Conservation (phyloP, 2,113 vertebrate genomes). For the Promerops cafer region DNA sequence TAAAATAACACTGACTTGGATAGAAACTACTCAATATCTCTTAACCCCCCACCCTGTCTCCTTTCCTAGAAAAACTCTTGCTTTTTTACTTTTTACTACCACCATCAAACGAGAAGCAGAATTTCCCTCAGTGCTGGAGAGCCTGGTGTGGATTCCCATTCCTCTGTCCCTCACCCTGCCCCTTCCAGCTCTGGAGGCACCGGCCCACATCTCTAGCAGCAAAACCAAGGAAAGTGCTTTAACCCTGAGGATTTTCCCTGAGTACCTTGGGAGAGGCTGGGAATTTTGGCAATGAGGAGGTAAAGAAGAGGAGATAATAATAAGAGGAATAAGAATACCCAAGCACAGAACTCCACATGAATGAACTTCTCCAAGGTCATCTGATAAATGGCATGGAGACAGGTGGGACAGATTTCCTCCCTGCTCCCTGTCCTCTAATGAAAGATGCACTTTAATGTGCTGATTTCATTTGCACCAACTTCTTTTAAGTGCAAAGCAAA, state of each 20-base stretch:
- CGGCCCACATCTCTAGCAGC: not conserved
- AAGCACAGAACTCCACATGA: not conserved
- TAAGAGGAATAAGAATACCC: not conserved
- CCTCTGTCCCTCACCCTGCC: not conserved
- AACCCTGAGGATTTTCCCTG: not conserved
- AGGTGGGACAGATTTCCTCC: not conserved
- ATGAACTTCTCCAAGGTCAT: not conserved
- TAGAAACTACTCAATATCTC: not conserved
- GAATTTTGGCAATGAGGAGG: not conserved
- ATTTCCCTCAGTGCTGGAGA: not conserved
- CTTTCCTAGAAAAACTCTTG: not conserved
- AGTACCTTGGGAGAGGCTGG: not conserved
- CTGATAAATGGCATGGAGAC: not conserved
- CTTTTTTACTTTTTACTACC: not conserved
- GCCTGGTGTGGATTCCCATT: not conserved
- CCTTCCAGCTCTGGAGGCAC: not conserved
- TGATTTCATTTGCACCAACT: slow-evolving; percentile 1
- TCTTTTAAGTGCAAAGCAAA: slow-evolving; percentile 28
- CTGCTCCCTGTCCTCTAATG: not conserved
- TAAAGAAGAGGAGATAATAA: not conserved
- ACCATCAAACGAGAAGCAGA: not conserved
- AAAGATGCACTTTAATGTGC: slow-evolving; percentile 20
- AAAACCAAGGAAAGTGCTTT: not conserved
- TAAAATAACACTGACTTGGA: not conserved
- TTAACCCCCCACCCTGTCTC: rapidly evolving